Percentiles rank a stretch among this genome's conserved stretches.
These are phyloP conservation scores for Brachycybe producta DNA, from an alignment of 2,888 invertebrate species.

Conservation along the genomic window DNA sequence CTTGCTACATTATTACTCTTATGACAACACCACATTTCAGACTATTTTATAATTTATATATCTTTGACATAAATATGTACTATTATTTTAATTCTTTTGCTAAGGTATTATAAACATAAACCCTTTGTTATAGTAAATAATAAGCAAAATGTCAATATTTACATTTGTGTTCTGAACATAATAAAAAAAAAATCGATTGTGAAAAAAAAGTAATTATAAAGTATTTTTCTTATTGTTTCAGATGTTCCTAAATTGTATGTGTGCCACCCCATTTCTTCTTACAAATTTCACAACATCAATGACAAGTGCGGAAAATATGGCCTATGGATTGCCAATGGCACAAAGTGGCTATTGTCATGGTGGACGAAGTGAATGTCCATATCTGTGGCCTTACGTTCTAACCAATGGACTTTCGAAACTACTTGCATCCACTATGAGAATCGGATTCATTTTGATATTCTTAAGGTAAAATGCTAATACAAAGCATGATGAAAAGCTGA, in stretches of 20 bases:
- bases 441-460: slow-evolving; percentile 49
- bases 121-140: too few relatives aligned
- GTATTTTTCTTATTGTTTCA: not conserved
- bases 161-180: too few relatives aligned
- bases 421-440: slow-evolving; percentile 48
- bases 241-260: slow-evolving; percentile 10
- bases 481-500: too few relatives aligned
- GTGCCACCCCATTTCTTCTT: not conserved
- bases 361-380: slow-evolving; percentile 38
- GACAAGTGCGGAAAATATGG: not conserved
- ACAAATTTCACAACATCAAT: not conserved
- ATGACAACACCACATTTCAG: too few relatives aligned
- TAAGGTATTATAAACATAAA: too few relatives aligned
- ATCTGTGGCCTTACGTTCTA: slow-evolving; percentile 30
- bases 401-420: slow-evolving; percentile 40
- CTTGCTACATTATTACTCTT: too few relatives aligned
- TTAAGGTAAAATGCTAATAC: slow-evolving; percentile 8
- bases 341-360: slow-evolving; percentile 40
- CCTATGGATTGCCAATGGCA: slow-evolving; percentile 17
- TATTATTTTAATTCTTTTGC: too few relatives aligned
- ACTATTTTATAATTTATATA: too few relatives aligned
- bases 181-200: too few relatives aligned
- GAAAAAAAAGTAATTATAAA: too few relatives aligned
- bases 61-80: too few relatives aligned
- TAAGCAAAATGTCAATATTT: too few relatives aligned